Conservation (phyloP, 2,113 vertebrate species). For the Protomyctophum bolini region DNA sequence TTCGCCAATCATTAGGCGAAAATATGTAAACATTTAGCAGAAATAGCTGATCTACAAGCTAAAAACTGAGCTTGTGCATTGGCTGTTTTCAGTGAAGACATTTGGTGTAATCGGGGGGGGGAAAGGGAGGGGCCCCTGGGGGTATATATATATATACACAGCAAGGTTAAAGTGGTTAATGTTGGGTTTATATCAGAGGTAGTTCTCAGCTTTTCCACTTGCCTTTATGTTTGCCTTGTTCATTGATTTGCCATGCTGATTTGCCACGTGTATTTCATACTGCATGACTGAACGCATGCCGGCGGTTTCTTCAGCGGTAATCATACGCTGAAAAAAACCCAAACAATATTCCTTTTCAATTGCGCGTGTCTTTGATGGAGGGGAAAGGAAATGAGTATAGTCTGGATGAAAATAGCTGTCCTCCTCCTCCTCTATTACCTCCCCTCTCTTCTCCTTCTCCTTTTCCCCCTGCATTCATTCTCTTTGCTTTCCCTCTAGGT, state of each 20-base stretch:
- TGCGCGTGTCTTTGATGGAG: conserved; percentile 31
- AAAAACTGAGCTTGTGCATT: no score
- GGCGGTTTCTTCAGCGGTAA: conserved; percentile 3
- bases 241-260: background rate
- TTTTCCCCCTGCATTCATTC: conserved; percentile 60
- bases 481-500: conserved; percentile 68
- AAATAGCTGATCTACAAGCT: no score
- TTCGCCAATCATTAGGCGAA: no score
- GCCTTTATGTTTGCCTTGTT: background rate
- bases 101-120: no score
- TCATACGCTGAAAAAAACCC: conserved; percentile 2
- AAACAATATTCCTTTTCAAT: conserved; percentile 38
- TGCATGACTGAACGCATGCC: background rate
- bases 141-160: no score
- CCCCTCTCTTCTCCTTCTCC: conserved; percentile 43
- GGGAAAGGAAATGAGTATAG: conserved; percentile 44
- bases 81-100: no score
- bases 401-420: conserved; percentile 60
- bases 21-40: no score
- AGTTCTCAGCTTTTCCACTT: background rate
- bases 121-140: no score
- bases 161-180: no score
- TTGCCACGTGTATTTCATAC: background rate
- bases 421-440: conserved; percentile 49
- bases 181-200: no score